Evolutionary conservation across 2,113 vertebrate species (phyloP).

Genomic region (Vidua chalybeata): DNA sequence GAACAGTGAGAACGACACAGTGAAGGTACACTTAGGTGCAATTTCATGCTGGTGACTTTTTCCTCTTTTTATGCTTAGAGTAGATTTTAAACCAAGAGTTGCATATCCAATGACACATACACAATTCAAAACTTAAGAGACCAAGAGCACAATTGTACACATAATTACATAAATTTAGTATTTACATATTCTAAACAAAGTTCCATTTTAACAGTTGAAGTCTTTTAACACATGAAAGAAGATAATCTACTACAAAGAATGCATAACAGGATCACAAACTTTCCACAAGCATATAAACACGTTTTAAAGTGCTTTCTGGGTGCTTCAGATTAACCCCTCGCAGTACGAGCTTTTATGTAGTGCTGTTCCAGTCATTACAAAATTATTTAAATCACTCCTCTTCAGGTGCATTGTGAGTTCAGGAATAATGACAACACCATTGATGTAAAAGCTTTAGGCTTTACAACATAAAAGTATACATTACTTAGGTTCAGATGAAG

Average conservation of each 20-base stretch:
- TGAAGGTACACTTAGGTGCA: conserved; percentile 74
- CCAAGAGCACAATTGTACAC: conserved; percentile 70
- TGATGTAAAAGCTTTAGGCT: conserved; percentile 42
- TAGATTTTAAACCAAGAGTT: conserved; percentile 66
- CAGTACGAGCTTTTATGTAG: conserved; percentile 40
- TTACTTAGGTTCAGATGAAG: conserved; percentile 67
- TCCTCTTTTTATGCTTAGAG: conserved; percentile 67
- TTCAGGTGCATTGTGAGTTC: conserved; percentile 64
- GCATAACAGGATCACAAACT: conserved; percentile 64
- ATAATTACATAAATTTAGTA: conserved; percentile 71
- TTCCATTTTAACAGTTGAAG: conserved; percentile 69
- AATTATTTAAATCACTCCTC: conserved; percentile 28
- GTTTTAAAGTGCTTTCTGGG: conserved; percentile 76
- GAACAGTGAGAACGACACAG: conserved; percentile 66
- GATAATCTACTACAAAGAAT: conserved; percentile 70
- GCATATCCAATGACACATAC: conserved; percentile 71
- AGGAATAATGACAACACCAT: conserved; percentile 50
- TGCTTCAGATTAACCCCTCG: conserved; percentile 69
- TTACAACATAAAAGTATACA: conserved; percentile 61
- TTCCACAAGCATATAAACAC: conserved; percentile 69
- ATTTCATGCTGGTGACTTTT: conserved; percentile 78
- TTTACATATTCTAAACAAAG: conserved; percentile 74
- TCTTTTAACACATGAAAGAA: conserved; percentile 71
- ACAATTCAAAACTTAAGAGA: conserved; percentile 67
- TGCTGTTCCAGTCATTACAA: conserved; percentile 62